Conservation (phyloP, 2,113 vertebrate species). For the Hydrochoerus hydrochaeris region DNA sequence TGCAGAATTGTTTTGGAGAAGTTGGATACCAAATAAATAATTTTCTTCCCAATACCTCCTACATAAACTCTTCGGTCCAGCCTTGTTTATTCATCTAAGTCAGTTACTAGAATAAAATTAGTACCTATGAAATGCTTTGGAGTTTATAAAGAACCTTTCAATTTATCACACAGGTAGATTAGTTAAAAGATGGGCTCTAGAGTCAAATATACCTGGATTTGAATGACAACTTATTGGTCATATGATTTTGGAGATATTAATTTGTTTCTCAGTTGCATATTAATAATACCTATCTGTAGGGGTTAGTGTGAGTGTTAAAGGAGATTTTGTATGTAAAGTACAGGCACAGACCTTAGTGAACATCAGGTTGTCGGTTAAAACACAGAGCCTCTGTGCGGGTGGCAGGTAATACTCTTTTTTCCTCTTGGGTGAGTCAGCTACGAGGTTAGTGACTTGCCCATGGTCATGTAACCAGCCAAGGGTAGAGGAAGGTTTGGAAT, state of each 20-base stretch:
- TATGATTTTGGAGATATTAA: not conserved
- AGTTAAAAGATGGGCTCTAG: not conserved
- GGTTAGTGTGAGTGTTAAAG: not conserved
- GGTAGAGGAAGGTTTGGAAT: not conserved
- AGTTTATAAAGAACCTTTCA: not conserved
- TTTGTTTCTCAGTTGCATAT: not conserved
- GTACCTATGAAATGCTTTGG: not conserved
- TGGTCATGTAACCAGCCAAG: not conserved
- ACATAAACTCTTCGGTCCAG: not conserved
- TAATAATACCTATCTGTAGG: not conserved
- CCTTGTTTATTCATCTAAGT: not conserved
- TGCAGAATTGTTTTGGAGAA: not conserved
- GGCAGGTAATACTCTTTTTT: not conserved
- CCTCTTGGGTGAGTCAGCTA: not conserved
- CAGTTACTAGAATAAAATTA: constrained; percentile 1
- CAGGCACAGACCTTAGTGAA: not conserved
- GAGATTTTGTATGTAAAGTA: not conserved
- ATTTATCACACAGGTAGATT: not conserved
- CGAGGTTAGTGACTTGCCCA: not conserved
- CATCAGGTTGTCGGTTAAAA: not conserved
- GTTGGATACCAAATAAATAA: not conserved
- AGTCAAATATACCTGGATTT: not conserved
- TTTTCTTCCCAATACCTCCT: not conserved
- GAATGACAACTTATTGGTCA: not conserved
- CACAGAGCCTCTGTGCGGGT: not conserved